Conservation (phyloP, 1,140 invertebrate genomes). For the Trypoxylus dichotomus region DNA sequence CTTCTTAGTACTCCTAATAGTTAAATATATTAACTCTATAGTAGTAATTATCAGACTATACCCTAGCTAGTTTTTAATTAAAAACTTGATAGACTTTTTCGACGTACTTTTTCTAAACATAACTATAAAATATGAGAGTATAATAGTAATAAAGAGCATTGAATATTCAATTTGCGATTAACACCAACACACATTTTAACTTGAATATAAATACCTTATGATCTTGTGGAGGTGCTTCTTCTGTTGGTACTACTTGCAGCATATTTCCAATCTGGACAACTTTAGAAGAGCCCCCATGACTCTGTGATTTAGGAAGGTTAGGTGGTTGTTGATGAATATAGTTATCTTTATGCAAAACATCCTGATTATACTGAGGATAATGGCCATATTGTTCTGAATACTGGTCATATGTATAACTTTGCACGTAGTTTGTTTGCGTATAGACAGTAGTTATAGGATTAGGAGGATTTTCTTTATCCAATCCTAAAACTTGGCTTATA, state of each 20-base stretch:
- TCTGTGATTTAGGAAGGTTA: not conserved
- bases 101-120: too few relatives aligned
- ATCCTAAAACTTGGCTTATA: conserved; percentile 48
- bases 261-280: conserved; percentile 59
- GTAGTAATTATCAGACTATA: too few relatives aligned
- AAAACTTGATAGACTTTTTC: too few relatives aligned
- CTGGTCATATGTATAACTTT: conserved; percentile 24
- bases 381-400: conserved; percentile 28
- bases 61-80: too few relatives aligned
- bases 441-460: conserved; percentile 31
- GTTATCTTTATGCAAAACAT: not conserved
- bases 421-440: conserved; percentile 15
- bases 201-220: conserved; percentile 13
- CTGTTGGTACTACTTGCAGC: conserved; percentile 58
- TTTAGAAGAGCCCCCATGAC: conserved; percentile 28
- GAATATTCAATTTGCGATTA: too few relatives aligned
- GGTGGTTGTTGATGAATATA: conserved; percentile 7
- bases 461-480: conserved; percentile 30
- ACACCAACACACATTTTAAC: too few relatives aligned
- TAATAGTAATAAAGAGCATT: too few relatives aligned
- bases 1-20: too few relatives aligned
- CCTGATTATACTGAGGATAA: conserved; percentile 27
- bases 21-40: too few relatives aligned
- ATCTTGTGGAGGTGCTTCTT: conserved; percentile 31
- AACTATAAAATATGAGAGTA: too few relatives aligned